These are phyloP conservation scores for Drosophila novamexicana DNA, from an alignment of 1,140 invertebrate genomes.

Conservation along the genomic window DNA sequence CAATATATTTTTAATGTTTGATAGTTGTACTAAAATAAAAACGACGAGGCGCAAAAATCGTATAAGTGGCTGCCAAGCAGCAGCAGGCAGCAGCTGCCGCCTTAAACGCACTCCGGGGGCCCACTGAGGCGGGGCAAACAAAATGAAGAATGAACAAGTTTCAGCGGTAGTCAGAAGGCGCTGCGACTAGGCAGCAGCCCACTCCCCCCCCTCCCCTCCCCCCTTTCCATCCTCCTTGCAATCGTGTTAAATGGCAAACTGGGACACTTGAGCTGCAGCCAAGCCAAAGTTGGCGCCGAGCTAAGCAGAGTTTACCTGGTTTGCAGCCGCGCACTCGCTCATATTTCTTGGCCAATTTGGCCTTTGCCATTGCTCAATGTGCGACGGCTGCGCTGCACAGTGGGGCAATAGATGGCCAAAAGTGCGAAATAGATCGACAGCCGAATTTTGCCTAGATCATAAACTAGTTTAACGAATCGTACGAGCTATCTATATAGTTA, in stretches of 20 bases:
- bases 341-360: slow-evolving; percentile 68
- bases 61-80: slow-evolving; percentile 66
- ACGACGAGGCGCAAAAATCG: slow-evolving; percentile 59
- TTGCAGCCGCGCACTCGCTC: slow-evolving; percentile 31
- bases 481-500: no score
- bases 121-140: slow-evolving; percentile 55
- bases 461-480: no score
- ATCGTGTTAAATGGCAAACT: slow-evolving; percentile 75
- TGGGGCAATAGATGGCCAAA: neutral
- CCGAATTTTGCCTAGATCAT: no score
- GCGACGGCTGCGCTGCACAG: slow-evolving; percentile 29
- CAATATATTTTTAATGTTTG: slow-evolving; percentile 83
- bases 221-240: neutral
- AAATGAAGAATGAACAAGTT: slow-evolving; percentile 77
- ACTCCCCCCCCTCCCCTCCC: neutral
- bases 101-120: slow-evolving; percentile 75
- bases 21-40: slow-evolving; percentile 78
- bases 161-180: slow-evolving; percentile 36
- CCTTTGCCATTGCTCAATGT: slow-evolving; percentile 41
- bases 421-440: no score
- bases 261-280: slow-evolving; percentile 80
- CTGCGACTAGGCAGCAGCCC: slow-evolving; percentile 34
- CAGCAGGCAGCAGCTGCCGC: slow-evolving; percentile 15
- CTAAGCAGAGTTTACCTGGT: slow-evolving; percentile 40
- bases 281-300: slow-evolving; percentile 67